These are phyloP conservation scores for Ptilodon capucinus DNA, from an alignment of 2,888 invertebrate genomes.

Conservation along the genomic window DNA sequence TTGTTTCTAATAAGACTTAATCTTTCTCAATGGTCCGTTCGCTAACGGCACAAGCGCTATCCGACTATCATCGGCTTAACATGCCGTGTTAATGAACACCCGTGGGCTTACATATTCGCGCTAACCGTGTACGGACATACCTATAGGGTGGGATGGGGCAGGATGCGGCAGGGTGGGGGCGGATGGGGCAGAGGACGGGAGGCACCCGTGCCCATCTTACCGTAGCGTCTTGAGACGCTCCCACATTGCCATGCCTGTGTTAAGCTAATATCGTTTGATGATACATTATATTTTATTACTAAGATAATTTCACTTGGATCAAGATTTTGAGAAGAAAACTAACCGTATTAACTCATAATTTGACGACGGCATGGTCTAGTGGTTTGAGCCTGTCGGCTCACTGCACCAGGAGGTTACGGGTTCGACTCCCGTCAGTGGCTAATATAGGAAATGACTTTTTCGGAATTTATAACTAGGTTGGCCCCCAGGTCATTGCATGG, in stretches of 20 bases:
- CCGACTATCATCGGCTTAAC: slow-evolving; percentile 68
- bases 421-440: too few species aligned
- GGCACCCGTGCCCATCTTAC: slow-evolving; percentile 28
- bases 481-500: too few species aligned
- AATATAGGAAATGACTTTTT: too few species aligned
- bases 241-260: slow-evolving; percentile 29
- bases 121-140: slow-evolving; percentile 45
- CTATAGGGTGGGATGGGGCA: slow-evolving; percentile 26
- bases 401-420: too few species aligned
- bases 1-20: too few species aligned
- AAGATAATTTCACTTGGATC: too few species aligned
- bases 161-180: slow-evolving; percentile 22
- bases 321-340: too few species aligned
- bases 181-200: slow-evolving; percentile 19
- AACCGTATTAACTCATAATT: too few species aligned
- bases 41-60: slow-evolving; percentile 44
- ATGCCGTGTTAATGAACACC: slow-evolving; percentile 72
- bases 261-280: slow-evolving; percentile 1
- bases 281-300: slow-evolving; percentile 28
- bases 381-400: too few species aligned
- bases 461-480: too few species aligned
- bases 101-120: slow-evolving; percentile 52
- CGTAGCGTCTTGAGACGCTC: slow-evolving; percentile 47
- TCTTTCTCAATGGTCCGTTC: slow-evolving; percentile 24
- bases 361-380: too few species aligned